Conservation (phyloP, 1,140 invertebrate genomes). For the Globodera ellingtonae region DNA sequence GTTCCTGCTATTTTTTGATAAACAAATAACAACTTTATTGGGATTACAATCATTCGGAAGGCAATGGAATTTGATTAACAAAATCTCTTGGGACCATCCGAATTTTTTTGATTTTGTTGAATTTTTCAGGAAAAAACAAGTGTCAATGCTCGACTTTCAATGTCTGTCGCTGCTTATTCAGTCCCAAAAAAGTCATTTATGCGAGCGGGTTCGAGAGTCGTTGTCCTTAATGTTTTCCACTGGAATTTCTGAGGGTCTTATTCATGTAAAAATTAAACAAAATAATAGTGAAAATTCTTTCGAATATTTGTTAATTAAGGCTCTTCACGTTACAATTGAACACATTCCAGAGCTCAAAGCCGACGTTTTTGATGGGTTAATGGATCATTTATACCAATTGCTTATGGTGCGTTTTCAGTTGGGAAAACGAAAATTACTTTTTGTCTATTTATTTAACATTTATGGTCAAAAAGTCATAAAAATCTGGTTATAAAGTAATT, state of each 20-base stretch:
- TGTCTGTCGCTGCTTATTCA: constrained; percentile 89
- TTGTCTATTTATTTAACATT: too few relatives aligned
- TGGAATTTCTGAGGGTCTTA: constrained; percentile 79
- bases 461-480: too few relatives aligned
- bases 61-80: too few relatives aligned
- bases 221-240: constrained; percentile 88
- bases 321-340: constrained; percentile 79
- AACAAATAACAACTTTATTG: neutral
- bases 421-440: neutral
- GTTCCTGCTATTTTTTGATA: too few relatives aligned
- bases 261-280: constrained; percentile 72
- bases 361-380: constrained; percentile 83
- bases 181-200: constrained; percentile 76
- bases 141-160: constrained; percentile 88
- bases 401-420: constrained; percentile 32
- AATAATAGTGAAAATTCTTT: neutral
- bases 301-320: constrained; percentile 34
- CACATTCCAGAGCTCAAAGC: constrained; percentile 83
- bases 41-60: too few relatives aligned
- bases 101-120: constrained; percentile 32
- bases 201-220: constrained; percentile 77
- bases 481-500: neutral
- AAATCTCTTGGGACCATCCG: neutral
- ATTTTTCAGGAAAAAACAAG: constrained; percentile 69
- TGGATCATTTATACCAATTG: constrained; percentile 48